Percentiles rank a stretch among this genome's conserved stretches.
Conservation (phyloP, 2,888 invertebrate species). For the Drosophila atripex region DNA sequence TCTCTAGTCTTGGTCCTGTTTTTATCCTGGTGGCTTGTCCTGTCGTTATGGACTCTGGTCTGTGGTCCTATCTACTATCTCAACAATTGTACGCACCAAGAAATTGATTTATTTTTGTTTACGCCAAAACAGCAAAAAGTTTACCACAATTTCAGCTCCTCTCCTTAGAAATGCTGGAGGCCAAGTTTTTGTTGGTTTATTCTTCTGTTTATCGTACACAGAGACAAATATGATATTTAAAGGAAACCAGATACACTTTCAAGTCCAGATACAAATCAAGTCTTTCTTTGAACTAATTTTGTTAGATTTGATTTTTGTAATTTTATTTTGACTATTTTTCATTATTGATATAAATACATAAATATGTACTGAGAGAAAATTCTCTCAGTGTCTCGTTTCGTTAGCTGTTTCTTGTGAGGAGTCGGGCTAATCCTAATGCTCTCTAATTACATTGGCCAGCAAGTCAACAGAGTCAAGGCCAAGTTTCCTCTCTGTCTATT, state of each 20-base stretch:
- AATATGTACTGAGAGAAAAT: too few species aligned
- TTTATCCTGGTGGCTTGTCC: slow-evolving; percentile 38
- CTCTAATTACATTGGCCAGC: slow-evolving; percentile 70
- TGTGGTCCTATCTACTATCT: slow-evolving; percentile 33
- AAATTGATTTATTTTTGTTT: slow-evolving; percentile 81
- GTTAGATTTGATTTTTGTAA: background rate
- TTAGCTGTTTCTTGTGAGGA: slow-evolving; percentile 41
- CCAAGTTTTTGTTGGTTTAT: slow-evolving; percentile 32
- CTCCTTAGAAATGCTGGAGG: slow-evolving; percentile 14
- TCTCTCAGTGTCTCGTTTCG: slow-evolving; percentile 23
- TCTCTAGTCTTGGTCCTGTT: slow-evolving; percentile 12
- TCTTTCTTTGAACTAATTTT: background rate
- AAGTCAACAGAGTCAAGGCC: slow-evolving; percentile 34
- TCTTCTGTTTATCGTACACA: slow-evolving; percentile 21
- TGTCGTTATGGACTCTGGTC: slow-evolving; percentile 55
- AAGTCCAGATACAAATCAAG: too few species aligned
- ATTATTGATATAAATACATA: too few species aligned
- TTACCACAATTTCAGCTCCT: slow-evolving; percentile 39
- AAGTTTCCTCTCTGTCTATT: slow-evolving; percentile 35
- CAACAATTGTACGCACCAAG: slow-evolving; percentile 63
- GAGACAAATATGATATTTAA: background rate
- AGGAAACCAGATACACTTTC: too few species aligned
- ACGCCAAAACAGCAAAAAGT: slow-evolving; percentile 59
- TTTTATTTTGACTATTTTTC: background rate
- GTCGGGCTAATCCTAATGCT: slow-evolving; percentile 75